Base-by-base conservation (phyloP, 2,797 vertebrate species). In the Onychomys leucogaster region DNA sequence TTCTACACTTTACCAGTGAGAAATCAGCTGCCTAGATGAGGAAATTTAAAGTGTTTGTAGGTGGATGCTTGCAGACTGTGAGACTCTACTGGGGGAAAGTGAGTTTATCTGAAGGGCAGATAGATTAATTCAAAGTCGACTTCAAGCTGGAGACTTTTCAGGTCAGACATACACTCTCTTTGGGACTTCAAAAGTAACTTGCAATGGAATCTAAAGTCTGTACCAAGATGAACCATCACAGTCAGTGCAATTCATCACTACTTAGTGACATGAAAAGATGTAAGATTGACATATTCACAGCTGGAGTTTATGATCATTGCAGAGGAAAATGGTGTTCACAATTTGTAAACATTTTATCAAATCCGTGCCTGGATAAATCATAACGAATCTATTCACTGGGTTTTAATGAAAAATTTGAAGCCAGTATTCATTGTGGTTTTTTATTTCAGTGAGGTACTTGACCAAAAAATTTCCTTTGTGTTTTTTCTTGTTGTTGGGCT, bases 341-440 rank as follows among this genome's bases (percentile, higher is more conserved):
- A 55, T 78, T 96, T 96, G 89, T 73, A 86, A 89, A 94, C 94
- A 63, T 63, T 78, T 91, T 92, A 82, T 73, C 46, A 95, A 86
- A 92, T 87, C 73, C 57, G 34, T 93, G 5, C 89, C 78, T 85
- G 82, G n/a, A 49, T 78, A 88, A 94, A 92, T 90, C 67, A 80
- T 67, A n/a, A 82, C 32, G 71, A 81, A 93, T 78, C 61, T 95
- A 19, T 41, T 93, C 75, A 37, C 75, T 77, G 46, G 65, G 27
- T 11, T 96, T 95, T 96, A 88, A 94, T 93, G 83, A 90, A 41
- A 96, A 86, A 86, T 91, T 85, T 75, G 55, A 82, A 91, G 52
- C 57, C 27, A 67, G 25, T 78, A 86, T 55, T 92, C 19, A 57
- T 13, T 96, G 95, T 80, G 57, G 11, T 32, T 96, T 81, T 91